These are phyloP conservation scores for Polypterus senegalus DNA, from an alignment of 2,113 vertebrate genomes.

Conservation along the genomic window DNA sequence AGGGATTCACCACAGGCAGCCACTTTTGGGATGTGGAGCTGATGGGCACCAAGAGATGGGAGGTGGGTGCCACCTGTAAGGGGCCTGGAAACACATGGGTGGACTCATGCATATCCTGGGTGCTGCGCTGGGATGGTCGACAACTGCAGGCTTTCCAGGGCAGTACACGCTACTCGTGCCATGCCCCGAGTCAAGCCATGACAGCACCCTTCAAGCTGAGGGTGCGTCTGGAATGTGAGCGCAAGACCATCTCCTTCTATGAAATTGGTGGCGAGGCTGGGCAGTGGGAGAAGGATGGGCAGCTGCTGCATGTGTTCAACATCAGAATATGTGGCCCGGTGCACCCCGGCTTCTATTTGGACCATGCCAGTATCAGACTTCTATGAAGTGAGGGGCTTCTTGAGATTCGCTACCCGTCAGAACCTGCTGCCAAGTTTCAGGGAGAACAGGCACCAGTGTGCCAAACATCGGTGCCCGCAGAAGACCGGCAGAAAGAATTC, in stretches of 20 bases:
- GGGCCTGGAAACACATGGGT: constrained; percentile 8
- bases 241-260: constrained; percentile 5
- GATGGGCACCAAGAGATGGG: constrained; percentile 33
- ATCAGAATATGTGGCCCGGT: constrained; percentile 11
- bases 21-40: constrained; percentile 47
- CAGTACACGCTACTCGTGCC: constrained; percentile 1
- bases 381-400: constrained; percentile 2
- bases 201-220: constrained; percentile 3
- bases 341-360: constrained; percentile 15
- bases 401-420: not conserved
- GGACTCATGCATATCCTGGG: constrained; percentile 19
- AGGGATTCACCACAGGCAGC: constrained; percentile 23
- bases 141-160: constrained; percentile 14
- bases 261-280: not conserved
- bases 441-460: too few relatives aligned
- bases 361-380: constrained; percentile 10
- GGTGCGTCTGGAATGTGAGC: constrained; percentile 13
- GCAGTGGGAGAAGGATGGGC: not conserved
- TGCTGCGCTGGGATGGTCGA: constrained; percentile 14
- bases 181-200: not conserved
- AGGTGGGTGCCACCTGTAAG: constrained; percentile 26
- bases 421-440: too few relatives aligned
- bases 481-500: too few relatives aligned
- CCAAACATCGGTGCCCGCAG: too few relatives aligned
- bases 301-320: constrained; percentile 8